Evolutionary conservation across 2,888 invertebrate species (phyloP), one percentile per base, ranked within the genome.

Genomic region (Catocala nupta): DNA sequence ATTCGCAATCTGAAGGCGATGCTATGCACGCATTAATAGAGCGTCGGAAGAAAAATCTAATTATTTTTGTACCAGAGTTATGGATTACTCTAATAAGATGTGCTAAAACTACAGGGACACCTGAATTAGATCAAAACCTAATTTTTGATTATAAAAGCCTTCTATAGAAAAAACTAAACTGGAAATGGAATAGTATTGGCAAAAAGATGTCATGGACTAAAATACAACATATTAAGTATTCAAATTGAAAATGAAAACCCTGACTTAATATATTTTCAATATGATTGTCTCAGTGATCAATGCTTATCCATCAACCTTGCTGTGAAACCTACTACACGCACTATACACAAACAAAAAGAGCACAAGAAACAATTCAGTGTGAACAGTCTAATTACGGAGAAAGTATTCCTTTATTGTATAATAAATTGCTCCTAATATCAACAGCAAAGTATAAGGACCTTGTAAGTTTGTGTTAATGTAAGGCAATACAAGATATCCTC

Each of bases 151-250:
- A 56, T 59, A 63, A 67, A 63, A 47, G 54, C 49, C 63, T 67
- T 60, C 34, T 67, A 60, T 47, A 60, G 53, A 63, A 60, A 58
- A 63, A 63, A 47, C 51, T 44, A 44, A 63, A 67, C 54, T 67
- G 63, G 63, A 59, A 56, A 4, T 45, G 12, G n/a, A 11, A 45
- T 50, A 34, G 16, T 48, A 57, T 56, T 56, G 45, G 59, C 44
- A 67, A 67, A 59, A 63, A 67, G 54, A 53, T 54, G 50, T 51
- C 54, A 13, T 60, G 64, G 60, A 61, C 60, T 58, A 63, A 61
- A 68, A 63, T 68, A 58, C 59, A 61, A 61, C 61, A 63, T 53
- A 63, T 63, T 55, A 63, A 59, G n/a, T n/a, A n/a, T n/a, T n/a
- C n/a, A n/a, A 51, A 63, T 47, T 58, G 57, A 47, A 51, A 58